These are phyloP conservation scores for Netta rufina DNA, from an alignment of 2,797 vertebrate genomes.

Conservation along the genomic window DNA sequence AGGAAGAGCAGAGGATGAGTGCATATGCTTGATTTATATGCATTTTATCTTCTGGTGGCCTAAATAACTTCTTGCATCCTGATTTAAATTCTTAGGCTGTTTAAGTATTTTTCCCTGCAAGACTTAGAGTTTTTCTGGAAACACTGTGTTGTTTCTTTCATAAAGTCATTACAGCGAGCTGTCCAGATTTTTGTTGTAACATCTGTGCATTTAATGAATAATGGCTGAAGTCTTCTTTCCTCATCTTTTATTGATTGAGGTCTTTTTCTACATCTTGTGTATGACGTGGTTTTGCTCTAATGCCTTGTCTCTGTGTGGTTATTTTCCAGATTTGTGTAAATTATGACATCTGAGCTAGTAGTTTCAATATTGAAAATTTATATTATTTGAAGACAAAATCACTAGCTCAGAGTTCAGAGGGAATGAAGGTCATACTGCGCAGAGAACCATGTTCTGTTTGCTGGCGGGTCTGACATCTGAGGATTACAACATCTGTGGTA, in stretches of 20 bases:
- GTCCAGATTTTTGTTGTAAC: not conserved
- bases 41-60: conserved; percentile 48
- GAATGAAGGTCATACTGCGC: not conserved
- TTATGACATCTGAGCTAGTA: not conserved
- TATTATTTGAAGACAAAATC: not conserved
- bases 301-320: not conserved
- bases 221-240: not conserved
- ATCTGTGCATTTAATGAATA: not conserved
- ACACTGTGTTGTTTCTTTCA: conserved; percentile 1
- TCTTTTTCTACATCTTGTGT: not conserved
- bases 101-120: not conserved
- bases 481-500: not conserved
- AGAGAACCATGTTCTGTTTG: not conserved
- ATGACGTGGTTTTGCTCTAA: not conserved
- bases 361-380: not conserved
- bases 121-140: conserved; percentile 3
- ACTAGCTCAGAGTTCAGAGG: not conserved
- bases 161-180: not conserved
- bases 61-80: conserved; percentile 40
- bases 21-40: conserved; percentile 22
- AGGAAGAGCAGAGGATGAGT: not conserved
- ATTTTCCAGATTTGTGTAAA: not conserved
- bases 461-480: not conserved
- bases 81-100: conserved; percentile 27
- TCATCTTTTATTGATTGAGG: conserved; percentile 1